Percentiles rank a stretch among this genome's conserved stretches.
Conservation (phyloP, 2,797 vertebrate genomes). For the Crocidura indochinensis region DNA sequence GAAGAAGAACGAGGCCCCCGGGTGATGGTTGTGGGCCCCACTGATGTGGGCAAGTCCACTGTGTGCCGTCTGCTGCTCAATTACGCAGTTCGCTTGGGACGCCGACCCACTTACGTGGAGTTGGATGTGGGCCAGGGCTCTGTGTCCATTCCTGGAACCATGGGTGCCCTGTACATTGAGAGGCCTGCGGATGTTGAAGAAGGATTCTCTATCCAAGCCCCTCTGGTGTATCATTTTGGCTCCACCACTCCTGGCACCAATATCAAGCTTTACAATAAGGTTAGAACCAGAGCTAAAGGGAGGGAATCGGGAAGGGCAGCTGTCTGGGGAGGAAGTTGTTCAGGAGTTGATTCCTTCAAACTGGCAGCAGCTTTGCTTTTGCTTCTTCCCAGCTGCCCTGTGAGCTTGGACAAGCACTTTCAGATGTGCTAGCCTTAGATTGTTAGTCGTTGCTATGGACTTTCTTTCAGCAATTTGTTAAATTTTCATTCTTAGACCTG, state of each 20-base stretch:
- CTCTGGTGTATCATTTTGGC: slow-evolving; percentile 98
- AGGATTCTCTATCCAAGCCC: slow-evolving; percentile 98
- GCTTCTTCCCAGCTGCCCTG: neutral
- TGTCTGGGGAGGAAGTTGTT: neutral
- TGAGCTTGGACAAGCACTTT: slow-evolving; percentile 21
- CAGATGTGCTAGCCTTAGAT: neutral
- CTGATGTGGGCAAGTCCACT: slow-evolving; percentile 98
- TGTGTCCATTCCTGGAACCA: slow-evolving; percentile 97
- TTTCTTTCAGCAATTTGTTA: slow-evolving; percentile 41
- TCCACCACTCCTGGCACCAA: slow-evolving; percentile 99
- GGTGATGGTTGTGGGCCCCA: slow-evolving; percentile 98
- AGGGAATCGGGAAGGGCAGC: neutral
- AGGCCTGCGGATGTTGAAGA: slow-evolving; percentile 98
- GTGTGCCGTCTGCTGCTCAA: slow-evolving; percentile 96
- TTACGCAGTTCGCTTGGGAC: slow-evolving; percentile 96
- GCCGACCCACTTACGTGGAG: slow-evolving; percentile 97
- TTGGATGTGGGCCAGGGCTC: slow-evolving; percentile 98
- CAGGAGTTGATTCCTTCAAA: slow-evolving; percentile 15
- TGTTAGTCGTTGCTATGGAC: neutral
- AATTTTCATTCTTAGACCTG: neutral
- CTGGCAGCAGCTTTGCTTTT: neutral
- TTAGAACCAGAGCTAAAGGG: slow-evolving; percentile 81
- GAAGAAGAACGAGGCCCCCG: slow-evolving; percentile 97
- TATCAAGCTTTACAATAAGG: slow-evolving; percentile 99
- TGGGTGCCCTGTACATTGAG: slow-evolving; percentile 97